Conservation (phyloP, 2,113 vertebrate species). For the Romanogobio albipinnatus region DNA sequence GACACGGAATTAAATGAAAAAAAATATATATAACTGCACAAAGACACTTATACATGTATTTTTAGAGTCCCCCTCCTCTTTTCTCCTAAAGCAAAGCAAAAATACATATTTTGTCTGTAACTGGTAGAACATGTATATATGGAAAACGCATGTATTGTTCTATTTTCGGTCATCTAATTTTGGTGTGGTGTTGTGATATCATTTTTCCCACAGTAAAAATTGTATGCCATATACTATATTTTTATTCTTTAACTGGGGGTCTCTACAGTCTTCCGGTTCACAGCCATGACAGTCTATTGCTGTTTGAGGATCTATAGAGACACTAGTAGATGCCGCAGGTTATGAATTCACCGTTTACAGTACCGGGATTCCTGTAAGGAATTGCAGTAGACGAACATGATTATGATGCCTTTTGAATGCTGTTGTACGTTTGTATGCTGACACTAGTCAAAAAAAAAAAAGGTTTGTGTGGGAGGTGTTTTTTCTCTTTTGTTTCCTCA, state of each 20-base stretch:
- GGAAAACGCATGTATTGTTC: background rate
- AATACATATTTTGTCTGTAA: slow-evolving; percentile 21
- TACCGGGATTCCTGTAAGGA: slow-evolving; percentile 8
- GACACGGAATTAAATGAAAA: slow-evolving; percentile 34
- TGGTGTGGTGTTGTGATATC: slow-evolving; percentile 23
- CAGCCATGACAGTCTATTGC: slow-evolving; percentile 54
- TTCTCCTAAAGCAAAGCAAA: background rate
- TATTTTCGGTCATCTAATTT: background rate
- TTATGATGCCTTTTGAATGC: slow-evolving; percentile 39
- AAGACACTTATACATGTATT: slow-evolving; percentile 26
- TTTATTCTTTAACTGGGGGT: slow-evolving; percentile 50
- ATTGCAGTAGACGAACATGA: slow-evolving; percentile 33
- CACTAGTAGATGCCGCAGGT: slow-evolving; percentile 68
- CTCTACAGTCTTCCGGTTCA: slow-evolving; percentile 65
- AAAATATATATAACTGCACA: slow-evolving; percentile 26
- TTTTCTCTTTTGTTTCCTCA: slow-evolving; percentile 48
- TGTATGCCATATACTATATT: slow-evolving; percentile 20
- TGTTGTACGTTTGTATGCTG: slow-evolving; percentile 56
- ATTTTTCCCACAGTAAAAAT: slow-evolving; percentile 15
- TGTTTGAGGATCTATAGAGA: slow-evolving; percentile 58
- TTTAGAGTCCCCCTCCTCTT: background rate
- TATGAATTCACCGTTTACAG: slow-evolving; percentile 67
- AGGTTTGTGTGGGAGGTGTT: slow-evolving; percentile 55
- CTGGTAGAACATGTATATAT: slow-evolving; percentile 19
- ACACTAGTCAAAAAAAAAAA: slow-evolving; percentile 36